Conservation (phyloP, 2,797 vertebrate genomes). For the Tiaroga cobitis region DNA sequence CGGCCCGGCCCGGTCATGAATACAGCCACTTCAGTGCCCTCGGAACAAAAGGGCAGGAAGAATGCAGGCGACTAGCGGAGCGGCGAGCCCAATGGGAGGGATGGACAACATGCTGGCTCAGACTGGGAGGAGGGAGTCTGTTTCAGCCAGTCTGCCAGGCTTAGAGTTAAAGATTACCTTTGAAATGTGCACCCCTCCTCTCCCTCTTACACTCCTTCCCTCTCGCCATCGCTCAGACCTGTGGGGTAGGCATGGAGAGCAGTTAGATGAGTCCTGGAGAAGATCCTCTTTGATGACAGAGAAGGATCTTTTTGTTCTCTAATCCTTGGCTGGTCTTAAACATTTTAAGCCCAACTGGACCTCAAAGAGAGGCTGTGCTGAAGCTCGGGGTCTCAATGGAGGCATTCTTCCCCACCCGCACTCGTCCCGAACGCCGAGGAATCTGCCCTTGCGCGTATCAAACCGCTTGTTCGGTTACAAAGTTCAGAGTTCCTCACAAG, state of each 20-base stretch:
- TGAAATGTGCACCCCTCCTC: slow-evolving; percentile 79
- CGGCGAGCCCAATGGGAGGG: slow-evolving; percentile 69
- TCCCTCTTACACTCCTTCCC: slow-evolving; percentile 53
- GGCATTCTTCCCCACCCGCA: slow-evolving; percentile 64
- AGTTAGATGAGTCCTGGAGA: slow-evolving; percentile 77
- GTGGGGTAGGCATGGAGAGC: slow-evolving; percentile 71
- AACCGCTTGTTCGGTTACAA: slow-evolving; percentile 42
- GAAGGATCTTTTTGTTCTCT: slow-evolving; percentile 85
- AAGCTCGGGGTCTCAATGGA: slow-evolving; percentile 59
- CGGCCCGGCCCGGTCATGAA: slow-evolving; percentile 71
- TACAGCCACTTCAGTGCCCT: slow-evolving; percentile 81
- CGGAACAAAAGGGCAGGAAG: slow-evolving; percentile 64
- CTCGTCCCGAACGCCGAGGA: slow-evolving; percentile 53
- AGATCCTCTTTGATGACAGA: slow-evolving; percentile 87
- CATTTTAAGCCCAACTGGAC: slow-evolving; percentile 71
- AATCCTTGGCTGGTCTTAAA: slow-evolving; percentile 70
- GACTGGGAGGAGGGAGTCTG: slow-evolving; percentile 68
- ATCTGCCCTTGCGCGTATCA: slow-evolving; percentile 36
- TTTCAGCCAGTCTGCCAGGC: slow-evolving; percentile 78
- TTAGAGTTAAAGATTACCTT: slow-evolving; percentile 87
- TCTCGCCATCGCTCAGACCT: slow-evolving; percentile 69
- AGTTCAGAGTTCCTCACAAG: slow-evolving; percentile 47
- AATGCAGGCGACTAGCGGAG: slow-evolving; percentile 57
- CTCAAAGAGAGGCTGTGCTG: slow-evolving; percentile 69
- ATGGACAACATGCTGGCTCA: slow-evolving; percentile 75